These are phyloP conservation scores for Syrphus vitripennis DNA, from an alignment of 2,888 invertebrate genomes.

Conservation along the genomic window DNA sequence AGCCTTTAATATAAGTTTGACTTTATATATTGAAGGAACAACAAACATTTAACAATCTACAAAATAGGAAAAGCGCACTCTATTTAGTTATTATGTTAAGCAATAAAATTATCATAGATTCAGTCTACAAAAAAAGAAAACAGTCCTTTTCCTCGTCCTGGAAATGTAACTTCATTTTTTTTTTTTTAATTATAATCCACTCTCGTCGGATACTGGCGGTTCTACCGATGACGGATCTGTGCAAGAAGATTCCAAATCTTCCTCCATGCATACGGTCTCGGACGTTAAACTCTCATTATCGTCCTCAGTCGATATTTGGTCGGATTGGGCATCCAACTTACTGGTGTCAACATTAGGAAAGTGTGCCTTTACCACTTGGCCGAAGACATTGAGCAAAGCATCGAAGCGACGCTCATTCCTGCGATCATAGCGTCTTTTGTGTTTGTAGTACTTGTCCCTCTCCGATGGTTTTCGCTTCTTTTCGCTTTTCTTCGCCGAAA, in stretches of 20 bases:
- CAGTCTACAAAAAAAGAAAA: slow-evolving; percentile 47
- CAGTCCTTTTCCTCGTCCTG: slow-evolving; percentile 1
- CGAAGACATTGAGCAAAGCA: slow-evolving; percentile 75
- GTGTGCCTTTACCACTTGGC: slow-evolving; percentile 75
- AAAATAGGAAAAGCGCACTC: slow-evolving; percentile 20
- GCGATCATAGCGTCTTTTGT: slow-evolving; percentile 76
- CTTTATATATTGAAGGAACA: slow-evolving; percentile 21
- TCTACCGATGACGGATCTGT: slow-evolving; percentile 19
- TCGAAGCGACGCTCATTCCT: slow-evolving; percentile 77
- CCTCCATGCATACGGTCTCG: slow-evolving; percentile 28
- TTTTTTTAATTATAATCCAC: slow-evolving; percentile 13
- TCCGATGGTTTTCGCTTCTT: slow-evolving; percentile 65
- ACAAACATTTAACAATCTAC: slow-evolving; percentile 42
- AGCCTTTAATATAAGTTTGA: slow-evolving; percentile 34
- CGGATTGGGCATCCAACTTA: slow-evolving; percentile 62
- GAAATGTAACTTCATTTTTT: neutral
- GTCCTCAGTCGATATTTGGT: slow-evolving; percentile 49
- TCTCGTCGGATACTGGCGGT: slow-evolving; percentile 20
- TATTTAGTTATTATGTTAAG: neutral
- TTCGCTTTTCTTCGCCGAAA: slow-evolving; percentile 2
- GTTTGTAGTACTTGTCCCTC: slow-evolving; percentile 77
- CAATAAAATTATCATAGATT: slow-evolving; percentile 31
- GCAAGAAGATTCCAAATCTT: slow-evolving; percentile 32
- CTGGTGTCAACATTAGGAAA: slow-evolving; percentile 75
- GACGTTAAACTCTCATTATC: slow-evolving; percentile 44